These are phyloP conservation scores for Acronicta leporina DNA, from an alignment of 2,888 invertebrate genomes.

Conservation along the genomic window DNA sequence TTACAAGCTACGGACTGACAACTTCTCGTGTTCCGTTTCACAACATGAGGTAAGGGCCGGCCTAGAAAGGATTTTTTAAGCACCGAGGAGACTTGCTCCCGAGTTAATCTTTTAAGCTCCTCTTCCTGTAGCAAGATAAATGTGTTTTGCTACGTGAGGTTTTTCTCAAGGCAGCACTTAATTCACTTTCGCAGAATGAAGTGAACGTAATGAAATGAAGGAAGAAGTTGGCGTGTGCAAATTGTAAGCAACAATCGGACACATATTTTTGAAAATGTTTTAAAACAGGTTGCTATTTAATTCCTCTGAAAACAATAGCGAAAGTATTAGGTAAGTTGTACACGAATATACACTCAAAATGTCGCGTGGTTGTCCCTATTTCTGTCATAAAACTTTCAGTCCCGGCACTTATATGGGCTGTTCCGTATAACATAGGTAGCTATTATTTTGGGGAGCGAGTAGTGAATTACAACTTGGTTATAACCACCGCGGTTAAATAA, in stretches of 20 bases:
- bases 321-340: conserved; percentile 37
- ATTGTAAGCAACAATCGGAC: conserved; percentile 7
- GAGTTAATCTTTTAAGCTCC: conserved; percentile 55
- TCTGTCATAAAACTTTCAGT: conserved; percentile 47
- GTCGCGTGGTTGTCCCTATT: conserved; percentile 48
- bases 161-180: conserved; percentile 51
- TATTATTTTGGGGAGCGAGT: conserved; percentile 51
- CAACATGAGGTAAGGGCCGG: conserved; percentile 20
- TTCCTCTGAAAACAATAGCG: conserved; percentile 22
- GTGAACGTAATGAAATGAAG: conserved; percentile 45
- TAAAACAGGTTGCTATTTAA: conserved; percentile 22
- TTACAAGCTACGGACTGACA: conserved; percentile 33
- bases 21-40: conserved; percentile 33
- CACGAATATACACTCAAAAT: conserved; percentile 34
- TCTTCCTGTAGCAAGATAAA: conserved; percentile 53
- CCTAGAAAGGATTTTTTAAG: conserved; percentile 41
- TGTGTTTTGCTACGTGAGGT: conserved; percentile 50
- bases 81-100: conserved; percentile 38
- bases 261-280: conserved; percentile 20
- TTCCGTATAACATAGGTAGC: conserved; percentile 38
- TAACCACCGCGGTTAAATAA: conserved; percentile 68
- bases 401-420: conserved; percentile 49
- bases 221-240: conserved; percentile 11
- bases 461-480: conserved; percentile 59
- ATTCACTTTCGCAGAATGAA: conserved; percentile 44